These are phyloP conservation scores for Alloscopus bannaensis DNA, from an alignment of 2,888 invertebrate genomes.

Conservation along the genomic window DNA sequence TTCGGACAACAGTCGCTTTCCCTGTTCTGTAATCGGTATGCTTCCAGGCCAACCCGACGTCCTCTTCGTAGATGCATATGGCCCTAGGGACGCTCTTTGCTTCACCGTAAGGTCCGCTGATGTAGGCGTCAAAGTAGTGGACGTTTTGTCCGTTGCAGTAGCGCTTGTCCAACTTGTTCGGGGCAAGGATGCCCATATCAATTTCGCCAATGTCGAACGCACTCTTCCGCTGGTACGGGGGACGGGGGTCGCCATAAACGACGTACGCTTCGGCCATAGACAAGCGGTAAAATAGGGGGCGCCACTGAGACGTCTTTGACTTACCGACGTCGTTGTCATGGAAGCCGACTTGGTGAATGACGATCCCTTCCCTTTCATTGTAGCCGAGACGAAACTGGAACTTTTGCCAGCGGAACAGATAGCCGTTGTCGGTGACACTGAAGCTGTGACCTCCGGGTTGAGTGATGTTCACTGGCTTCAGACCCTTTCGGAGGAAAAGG, in stretches of 20 bases:
- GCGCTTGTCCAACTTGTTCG: constrained; percentile 18
- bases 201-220: constrained; percentile 57
- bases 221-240: constrained; percentile 48
- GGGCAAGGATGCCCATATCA: constrained; percentile 43
- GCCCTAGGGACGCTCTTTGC: constrained; percentile 15
- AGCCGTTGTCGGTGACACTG: constrained; percentile 57
- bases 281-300: constrained; percentile 64
- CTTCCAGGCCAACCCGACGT: constrained; percentile 56
- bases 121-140: constrained; percentile 35
- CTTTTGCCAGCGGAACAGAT: constrained; percentile 70
- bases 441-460: constrained; percentile 64
- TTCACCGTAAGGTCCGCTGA: constrained; percentile 38
- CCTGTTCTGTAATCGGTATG: constrained; percentile 49
- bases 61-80: constrained; percentile 62
- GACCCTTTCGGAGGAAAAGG: constrained; percentile 41
- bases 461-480: constrained; percentile 57
- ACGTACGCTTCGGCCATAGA: constrained; percentile 52
- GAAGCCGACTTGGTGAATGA: constrained; percentile 51
- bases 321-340: constrained; percentile 8
- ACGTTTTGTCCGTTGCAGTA: constrained; percentile 52
- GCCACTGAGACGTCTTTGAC: background rate
- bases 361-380: constrained; percentile 50
- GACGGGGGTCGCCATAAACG: constrained; percentile 53
- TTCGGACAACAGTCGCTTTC: constrained; percentile 12
- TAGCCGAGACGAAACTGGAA: constrained; percentile 68